A percentile compares a stretch with the other conserved stretches of the same genome.
Conservation (phyloP, 53 echinoderm and acorn worm genomes). For the Holothuria scabra region DNA sequence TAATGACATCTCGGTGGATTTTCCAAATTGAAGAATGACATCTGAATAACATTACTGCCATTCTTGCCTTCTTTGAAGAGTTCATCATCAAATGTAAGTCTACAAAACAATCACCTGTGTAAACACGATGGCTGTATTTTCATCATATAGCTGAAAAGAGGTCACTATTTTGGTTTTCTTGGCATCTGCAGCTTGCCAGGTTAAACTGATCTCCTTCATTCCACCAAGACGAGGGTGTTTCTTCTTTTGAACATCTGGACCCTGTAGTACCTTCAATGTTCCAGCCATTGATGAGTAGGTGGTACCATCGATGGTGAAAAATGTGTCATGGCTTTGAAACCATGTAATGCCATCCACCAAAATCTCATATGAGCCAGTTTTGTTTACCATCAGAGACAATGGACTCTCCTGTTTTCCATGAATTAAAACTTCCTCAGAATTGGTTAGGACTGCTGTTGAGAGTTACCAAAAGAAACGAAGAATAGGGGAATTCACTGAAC, state of each 20-base stretch:
- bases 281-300: constrained; percentile 44
- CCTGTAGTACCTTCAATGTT: constrained; percentile 24
- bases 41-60: no score
- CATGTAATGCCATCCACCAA: constrained; percentile 22
- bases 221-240: constrained; percentile 1
- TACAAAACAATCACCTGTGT: constrained; percentile 7
- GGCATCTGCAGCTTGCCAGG: constrained; percentile 15
- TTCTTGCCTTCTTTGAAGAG: no score
- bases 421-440: not conserved
- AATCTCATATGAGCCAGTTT: constrained; percentile 12
- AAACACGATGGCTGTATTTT: constrained; percentile 30
- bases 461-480: no score
- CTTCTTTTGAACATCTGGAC: not conserved
- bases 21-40: no score
- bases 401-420: not conserved
- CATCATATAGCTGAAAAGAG: constrained; percentile 2
- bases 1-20: no score
- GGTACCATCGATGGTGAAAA: constrained; percentile 10
- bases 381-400: not conserved
- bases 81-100: no score
- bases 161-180: constrained; percentile 31
- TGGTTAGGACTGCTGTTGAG: no score
- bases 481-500: no score
- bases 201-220: constrained; percentile 15
- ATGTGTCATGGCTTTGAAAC: constrained; percentile 42